phyloP scores from a whole-genome alignment of 2,797 vertebrate species.

The Psittacula echo region DNA sequence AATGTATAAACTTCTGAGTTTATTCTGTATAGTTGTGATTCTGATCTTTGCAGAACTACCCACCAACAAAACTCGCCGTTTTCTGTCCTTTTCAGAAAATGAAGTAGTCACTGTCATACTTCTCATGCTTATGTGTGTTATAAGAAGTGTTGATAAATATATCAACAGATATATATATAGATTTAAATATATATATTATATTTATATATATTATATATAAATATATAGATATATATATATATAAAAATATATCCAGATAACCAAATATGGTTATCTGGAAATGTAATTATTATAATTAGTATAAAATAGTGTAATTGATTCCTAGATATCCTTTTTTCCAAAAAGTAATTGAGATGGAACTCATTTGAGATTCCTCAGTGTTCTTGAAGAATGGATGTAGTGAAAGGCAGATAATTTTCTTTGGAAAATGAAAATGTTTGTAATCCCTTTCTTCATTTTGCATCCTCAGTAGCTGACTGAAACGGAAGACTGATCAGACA shows the following conservation, averaged over 20 bases:
- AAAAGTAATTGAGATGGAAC: neutral
- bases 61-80: neutral
- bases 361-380: neutral
- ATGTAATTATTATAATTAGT: neutral
- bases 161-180: too few species aligned
- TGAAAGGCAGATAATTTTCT: neutral
- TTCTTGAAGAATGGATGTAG: neutral
- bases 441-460: neutral
- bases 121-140: neutral
- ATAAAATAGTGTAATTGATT: neutral
- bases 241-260: too few species aligned
- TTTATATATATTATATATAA: too few species aligned
- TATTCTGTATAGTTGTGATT: neutral
- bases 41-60: neutral
- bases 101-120: neutral
- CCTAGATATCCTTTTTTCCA: neutral
- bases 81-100: neutral
- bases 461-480: neutral
- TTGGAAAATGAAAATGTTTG: neutral
- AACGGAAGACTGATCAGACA: neutral
- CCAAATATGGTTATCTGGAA: neutral
- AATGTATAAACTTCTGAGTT: neutral
- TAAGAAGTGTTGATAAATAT: neutral
- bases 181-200: too few species aligned
- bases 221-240: too few species aligned